Base-by-base conservation (phyloP, 1,140 invertebrate species). In the Meloidogyne floridensis region DNA sequence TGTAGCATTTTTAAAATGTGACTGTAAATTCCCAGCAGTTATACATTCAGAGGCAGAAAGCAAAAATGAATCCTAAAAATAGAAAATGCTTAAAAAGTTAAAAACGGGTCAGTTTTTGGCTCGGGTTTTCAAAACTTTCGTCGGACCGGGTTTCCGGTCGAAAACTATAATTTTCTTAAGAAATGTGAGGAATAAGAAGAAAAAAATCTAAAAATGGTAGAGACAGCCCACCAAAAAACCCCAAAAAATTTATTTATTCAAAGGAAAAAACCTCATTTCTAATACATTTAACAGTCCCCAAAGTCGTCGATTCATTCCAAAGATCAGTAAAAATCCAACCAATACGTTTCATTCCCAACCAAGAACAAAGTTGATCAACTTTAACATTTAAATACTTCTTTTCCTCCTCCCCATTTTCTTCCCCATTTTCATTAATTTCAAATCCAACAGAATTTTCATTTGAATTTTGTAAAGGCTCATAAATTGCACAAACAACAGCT, bases 261-360 rank as follows among this genome's bases (percentile, higher is more conserved):
- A 32, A 32, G 32, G 87, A 84, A 54, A 84, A 94, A 86, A 95
- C 94, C 89, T 95, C 95, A 75, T 92, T 91, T 84, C 94, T 92
- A 72, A 93, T 92, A 89, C 94, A 92, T 88, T 94, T 94, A 3
- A 95, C 96, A 87, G 95, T 96, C 90, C 96, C 96, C 87, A 93
- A 93, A 86, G 93, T 93, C 4, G 94, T 88, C 91, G 88, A 80
- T 4, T 82, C 87, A 65, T 80, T 78, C 86, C 86, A 90, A 20
- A 99, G 92, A 93, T 99, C 97, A 10, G 97, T 99, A 91, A 99
- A 99, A 86, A 99, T 96, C 97, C 98, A 99, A 47, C 98, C 98
- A 82, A 99, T 94, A 90, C 93, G 91, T 75, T 91, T 92, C 84
- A 99, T 92, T 72, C 96, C 96, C 59, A 99, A 92, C 78, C 92